Conservation (phyloP, 2,888 invertebrate genomes). For the Belgica antarctica region DNA sequence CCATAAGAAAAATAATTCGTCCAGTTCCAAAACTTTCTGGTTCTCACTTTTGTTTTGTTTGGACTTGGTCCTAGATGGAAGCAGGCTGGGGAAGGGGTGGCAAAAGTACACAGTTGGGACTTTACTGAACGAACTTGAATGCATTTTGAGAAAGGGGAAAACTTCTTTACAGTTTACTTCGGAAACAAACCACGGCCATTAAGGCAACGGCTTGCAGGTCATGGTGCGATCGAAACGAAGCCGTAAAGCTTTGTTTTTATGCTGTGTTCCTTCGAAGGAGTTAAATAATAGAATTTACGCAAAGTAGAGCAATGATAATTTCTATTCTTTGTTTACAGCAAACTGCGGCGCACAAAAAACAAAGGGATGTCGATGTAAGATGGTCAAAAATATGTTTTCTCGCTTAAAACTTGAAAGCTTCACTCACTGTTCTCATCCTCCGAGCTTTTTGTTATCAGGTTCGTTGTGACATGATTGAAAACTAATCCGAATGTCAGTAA, state of each 20-base stretch:
- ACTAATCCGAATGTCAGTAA: slow-evolving; percentile 38
- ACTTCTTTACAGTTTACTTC: no score
- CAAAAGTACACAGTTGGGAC: no score
- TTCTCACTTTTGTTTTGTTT: neutral
- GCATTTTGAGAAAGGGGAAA: no score
- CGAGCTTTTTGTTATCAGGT: slow-evolving; percentile 31
- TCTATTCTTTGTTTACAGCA: neutral
- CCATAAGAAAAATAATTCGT: slow-evolving; percentile 23
- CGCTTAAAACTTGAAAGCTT: neutral
- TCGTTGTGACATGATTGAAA: slow-evolving; percentile 38
- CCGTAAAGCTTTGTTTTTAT: slow-evolving; percentile 23
- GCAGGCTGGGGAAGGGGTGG: neutral
- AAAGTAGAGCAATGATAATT: slow-evolving; percentile 4
- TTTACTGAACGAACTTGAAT: no score
- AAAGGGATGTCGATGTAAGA: neutral
- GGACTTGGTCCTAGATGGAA: neutral
- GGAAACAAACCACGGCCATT: no score
- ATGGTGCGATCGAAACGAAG: slow-evolving; percentile 19
- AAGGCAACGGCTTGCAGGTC: slow-evolving; percentile 23
- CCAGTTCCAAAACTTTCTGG: neutral
- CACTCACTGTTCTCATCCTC: slow-evolving; percentile 43
- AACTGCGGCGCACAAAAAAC: neutral
- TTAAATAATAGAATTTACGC: slow-evolving; percentile 16
- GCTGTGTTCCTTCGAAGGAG: neutral
- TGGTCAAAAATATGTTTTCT: slow-evolving; percentile 33